Conservation (phyloP, 2,113 vertebrate genomes). For the Nesogale talazaci region DNA sequence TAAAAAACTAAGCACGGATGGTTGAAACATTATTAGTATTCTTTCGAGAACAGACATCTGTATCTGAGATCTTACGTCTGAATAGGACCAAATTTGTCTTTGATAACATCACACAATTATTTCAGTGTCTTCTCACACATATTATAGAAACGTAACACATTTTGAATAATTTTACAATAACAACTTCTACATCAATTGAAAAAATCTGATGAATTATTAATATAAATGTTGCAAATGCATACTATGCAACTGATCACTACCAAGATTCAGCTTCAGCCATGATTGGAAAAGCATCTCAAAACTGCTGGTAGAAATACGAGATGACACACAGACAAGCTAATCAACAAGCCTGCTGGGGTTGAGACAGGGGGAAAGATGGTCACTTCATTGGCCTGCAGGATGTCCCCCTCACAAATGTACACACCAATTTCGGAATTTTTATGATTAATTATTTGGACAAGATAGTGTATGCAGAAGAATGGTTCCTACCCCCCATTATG, state of each 20-base stretch:
- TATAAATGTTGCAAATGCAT: conserved; percentile 43
- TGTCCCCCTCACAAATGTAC: conserved; percentile 24
- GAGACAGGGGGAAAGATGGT: background rate
- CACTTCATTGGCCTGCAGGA: conserved; percentile 20
- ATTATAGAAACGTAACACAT: conserved; percentile 75
- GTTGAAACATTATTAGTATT: conserved; percentile 75
- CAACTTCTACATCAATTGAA: conserved; percentile 63
- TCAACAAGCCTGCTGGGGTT: conserved; percentile 4
- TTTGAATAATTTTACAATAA: conserved; percentile 78
- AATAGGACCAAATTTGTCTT: conserved; percentile 79
- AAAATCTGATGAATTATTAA: conserved; percentile 80
- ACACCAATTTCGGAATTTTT: conserved; percentile 24
- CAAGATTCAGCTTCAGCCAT: conserved; percentile 52
- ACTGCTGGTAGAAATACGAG: conserved; percentile 10
- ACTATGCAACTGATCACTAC: conserved; percentile 43
- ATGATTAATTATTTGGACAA: background rate
- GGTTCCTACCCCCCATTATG: background rate
- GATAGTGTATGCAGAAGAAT: background rate
- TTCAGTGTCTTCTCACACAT: conserved; percentile 59
- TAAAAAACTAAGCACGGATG: conserved; percentile 61
- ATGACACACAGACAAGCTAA: conserved; percentile 26
- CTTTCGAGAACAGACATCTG: conserved; percentile 68
- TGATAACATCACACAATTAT: conserved; percentile 74
- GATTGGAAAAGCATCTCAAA: conserved; percentile 63
- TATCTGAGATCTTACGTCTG: conserved; percentile 79